Conservation (phyloP, 2,888 invertebrate species). For the Eretmocerus hayati region DNA sequence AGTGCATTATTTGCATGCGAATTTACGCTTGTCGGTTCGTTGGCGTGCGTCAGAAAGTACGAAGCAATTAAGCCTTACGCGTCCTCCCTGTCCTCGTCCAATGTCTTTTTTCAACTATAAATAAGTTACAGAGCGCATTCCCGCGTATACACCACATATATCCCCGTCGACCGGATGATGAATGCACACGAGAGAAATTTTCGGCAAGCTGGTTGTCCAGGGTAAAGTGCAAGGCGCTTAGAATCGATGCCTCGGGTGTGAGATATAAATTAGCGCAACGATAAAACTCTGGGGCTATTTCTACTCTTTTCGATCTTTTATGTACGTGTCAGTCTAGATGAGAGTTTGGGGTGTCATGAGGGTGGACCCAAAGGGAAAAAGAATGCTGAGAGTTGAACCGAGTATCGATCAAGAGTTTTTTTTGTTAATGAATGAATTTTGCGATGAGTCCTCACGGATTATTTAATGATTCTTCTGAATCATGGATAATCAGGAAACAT, state of each 20-base stretch:
- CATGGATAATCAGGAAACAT: too few species aligned
- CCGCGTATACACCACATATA: background rate
- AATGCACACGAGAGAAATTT: constrained; percentile 1
- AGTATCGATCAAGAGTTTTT: too few species aligned
- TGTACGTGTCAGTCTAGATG: too few species aligned
- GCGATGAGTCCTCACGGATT: too few species aligned
- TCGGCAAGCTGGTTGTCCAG: background rate
- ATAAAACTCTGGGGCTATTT: too few species aligned
- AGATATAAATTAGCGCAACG: constrained; percentile 4
- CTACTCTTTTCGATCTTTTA: too few species aligned
- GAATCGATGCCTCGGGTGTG: background rate
- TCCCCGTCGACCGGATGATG: background rate
- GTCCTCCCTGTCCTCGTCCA: background rate
- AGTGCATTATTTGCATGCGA: constrained; percentile 23
- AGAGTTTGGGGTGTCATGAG: too few species aligned
- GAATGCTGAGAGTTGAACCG: too few species aligned
- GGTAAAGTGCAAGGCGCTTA: constrained; percentile 8
- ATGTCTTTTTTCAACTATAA: constrained; percentile 13
- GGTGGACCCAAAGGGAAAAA: too few species aligned
- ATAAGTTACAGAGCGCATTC: constrained; percentile 13
- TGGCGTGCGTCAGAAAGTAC: constrained; percentile 2
- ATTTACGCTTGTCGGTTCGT: constrained; percentile 12
- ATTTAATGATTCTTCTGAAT: too few species aligned
- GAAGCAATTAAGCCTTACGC: constrained; percentile 14
- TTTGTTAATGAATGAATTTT: too few species aligned